A percentile compares a stretch with the other conserved stretches of the same genome.
Conservation (phyloP, 1,140 invertebrate species). For the Habropoda laboriosa region DNA sequence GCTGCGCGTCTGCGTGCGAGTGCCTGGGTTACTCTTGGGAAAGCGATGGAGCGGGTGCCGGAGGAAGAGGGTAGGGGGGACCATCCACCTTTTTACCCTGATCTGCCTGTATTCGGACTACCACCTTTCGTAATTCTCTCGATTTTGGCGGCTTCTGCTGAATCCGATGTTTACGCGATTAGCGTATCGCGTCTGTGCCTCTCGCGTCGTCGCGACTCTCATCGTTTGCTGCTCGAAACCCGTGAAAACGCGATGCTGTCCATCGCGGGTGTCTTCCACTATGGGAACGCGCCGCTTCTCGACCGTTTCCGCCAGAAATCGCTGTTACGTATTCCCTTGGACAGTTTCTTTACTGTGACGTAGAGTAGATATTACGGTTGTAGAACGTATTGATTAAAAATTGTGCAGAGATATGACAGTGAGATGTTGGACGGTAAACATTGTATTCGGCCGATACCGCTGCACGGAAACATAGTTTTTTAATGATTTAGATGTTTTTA, state of each 20-base stretch:
- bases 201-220: neutral
- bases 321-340: neutral
- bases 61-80: conserved; percentile 33
- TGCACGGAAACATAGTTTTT: neutral
- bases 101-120: conserved; percentile 4
- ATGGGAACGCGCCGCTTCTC: neutral
- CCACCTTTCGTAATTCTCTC: conserved; percentile 35
- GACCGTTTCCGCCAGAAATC: neutral
- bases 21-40: conserved; percentile 47
- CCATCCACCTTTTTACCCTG: conserved; percentile 34
- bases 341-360: neutral
- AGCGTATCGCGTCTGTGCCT: conserved; percentile 9
- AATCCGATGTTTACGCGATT: conserved; percentile 43
- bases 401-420: neutral
- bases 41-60: conserved; percentile 32
- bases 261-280: conserved; percentile 5
- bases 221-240: neutral
- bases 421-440: conserved; percentile 17
- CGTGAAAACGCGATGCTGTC: neutral
- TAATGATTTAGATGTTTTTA: neutral
- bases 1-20: conserved; percentile 56
- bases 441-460: conserved; percentile 45
- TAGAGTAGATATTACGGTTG: neutral
- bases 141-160: conserved; percentile 34
- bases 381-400: neutral